Base-by-base conservation (phyloP, 2,113 vertebrate genomes). In the Clarias magur region DNA sequence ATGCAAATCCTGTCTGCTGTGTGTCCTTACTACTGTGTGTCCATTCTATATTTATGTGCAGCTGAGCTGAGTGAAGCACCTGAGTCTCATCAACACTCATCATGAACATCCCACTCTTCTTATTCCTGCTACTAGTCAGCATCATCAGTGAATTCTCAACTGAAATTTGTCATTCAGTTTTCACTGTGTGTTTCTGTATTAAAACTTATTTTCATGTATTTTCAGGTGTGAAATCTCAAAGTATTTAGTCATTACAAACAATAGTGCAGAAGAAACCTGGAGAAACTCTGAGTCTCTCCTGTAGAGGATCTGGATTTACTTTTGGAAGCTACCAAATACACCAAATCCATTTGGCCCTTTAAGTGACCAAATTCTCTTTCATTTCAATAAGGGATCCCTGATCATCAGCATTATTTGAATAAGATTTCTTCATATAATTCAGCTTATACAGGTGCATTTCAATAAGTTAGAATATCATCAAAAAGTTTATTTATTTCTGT, bases 51-150 rank as follows among this genome's bases (percentile, higher is more conserved):
- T 88, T 84, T 88, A 89, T 83, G 80, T 62, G 53, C 48, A 62
- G 60, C 70, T 85, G 83, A 89, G 11, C 87, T 84, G 75, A 80
- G 53, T 83, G 84, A 72, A 86, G 80, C 23, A 56, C 16, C 34
- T 17, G 42, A 9, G 27, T 82, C 13, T 84, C 67, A 81, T 87
- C 76, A 81, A 68, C 56, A 54, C 21, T 82, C 82, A 90, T n/a
- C 73, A 88, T 90, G 85, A 86, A 70, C 70, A 80, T 23, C 63
- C 27, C 63, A 57, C 87, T 90, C 42, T 83, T 53, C 63, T 70
- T 78, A 38, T 76, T 88, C 10, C 65, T 90, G 87, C n/a, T 89
- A 80, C 59, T 63, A 16, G 70, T 88, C 80, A 86, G 30, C 34
- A 21, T 86, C 57, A 68, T 48, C 59, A 56, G 87, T 89, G 56